phyloP scores from a whole-genome alignment of 2,888 invertebrate genomes.

The Zele albiditarsus region DNA sequence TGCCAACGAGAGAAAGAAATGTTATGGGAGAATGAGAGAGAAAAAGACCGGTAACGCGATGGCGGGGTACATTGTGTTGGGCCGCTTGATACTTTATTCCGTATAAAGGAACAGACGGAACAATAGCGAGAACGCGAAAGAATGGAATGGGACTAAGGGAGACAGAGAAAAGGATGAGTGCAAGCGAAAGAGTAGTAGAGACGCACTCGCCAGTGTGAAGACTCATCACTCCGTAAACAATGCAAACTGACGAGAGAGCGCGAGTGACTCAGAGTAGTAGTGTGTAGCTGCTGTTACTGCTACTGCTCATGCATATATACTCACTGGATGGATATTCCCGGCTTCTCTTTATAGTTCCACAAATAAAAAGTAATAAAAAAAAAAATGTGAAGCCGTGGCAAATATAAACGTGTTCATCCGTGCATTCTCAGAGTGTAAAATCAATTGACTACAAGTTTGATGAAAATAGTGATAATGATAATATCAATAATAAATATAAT shows the following conservation, averaged over 20 bases:
- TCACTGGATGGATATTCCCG: background rate
- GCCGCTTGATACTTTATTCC: conserved; percentile 71
- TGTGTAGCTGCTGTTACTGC: background rate
- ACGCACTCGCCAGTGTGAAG: conserved; percentile 65
- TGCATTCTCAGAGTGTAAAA: background rate
- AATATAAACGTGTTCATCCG: background rate
- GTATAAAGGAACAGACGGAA: conserved; percentile 70
- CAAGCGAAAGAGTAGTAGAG: conserved; percentile 44
- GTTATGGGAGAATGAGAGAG: conserved; percentile 54
- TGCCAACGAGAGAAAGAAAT: conserved; percentile 35
- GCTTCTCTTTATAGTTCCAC: background rate
- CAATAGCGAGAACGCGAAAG: conserved; percentile 69
- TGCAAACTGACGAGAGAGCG: conserved; percentile 57
- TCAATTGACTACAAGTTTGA: background rate
- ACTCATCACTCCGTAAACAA: conserved; percentile 73
- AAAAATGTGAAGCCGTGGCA: conserved; percentile 6
- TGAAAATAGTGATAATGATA: no score
- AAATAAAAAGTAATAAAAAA: conserved; percentile 29
- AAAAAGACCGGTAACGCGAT: conserved; percentile 62
- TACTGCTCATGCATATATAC: background rate
- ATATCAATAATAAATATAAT: no score
- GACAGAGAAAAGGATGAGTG: conserved; percentile 51
- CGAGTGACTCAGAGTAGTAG: conserved; percentile 65
- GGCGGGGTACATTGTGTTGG: conserved; percentile 68
- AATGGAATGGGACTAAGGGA: conserved; percentile 68